These are phyloP conservation scores for Otolemur crassicaudatus DNA, from an alignment of 2,797 vertebrate genomes.

Conservation along the genomic window DNA sequence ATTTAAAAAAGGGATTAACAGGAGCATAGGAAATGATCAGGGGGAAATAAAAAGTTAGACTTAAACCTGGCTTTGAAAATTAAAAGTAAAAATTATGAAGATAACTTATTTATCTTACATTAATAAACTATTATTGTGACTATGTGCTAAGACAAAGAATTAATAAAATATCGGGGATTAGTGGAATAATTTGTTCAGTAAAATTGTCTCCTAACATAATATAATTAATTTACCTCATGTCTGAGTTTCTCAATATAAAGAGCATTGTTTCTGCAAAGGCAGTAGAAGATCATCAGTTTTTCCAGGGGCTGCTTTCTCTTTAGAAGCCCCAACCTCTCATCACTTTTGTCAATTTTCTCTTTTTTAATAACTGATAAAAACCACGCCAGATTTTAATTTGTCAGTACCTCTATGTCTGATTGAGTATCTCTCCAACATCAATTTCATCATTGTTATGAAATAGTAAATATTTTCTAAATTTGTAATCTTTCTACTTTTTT, in stretches of 20 bases:
- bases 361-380: conserved; percentile 12
- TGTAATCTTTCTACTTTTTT: not conserved
- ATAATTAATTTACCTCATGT: not conserved
- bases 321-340: not conserved
- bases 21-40: not conserved
- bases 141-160: not conserved
- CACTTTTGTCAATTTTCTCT: not conserved
- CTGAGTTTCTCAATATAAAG: not conserved
- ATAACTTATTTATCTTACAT: not conserved
- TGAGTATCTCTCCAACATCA: not conserved
- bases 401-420: not conserved
- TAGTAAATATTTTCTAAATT: not conserved
- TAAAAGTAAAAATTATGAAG: conserved; percentile 31
- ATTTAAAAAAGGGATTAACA: conserved; percentile 22
- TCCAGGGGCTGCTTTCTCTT: not conserved
- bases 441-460: not conserved
- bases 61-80: not conserved
- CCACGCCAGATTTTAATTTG: not conserved
- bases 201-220: not conserved
- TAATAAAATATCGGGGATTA: not conserved
- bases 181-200: not conserved
- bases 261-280: not conserved
- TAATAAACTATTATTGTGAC: not conserved
- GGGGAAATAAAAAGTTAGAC: not conserved
- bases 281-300: not conserved